These are phyloP conservation scores for Orussus abietinus DNA, from an alignment of 1,140 invertebrate genomes.

Conservation along the genomic window DNA sequence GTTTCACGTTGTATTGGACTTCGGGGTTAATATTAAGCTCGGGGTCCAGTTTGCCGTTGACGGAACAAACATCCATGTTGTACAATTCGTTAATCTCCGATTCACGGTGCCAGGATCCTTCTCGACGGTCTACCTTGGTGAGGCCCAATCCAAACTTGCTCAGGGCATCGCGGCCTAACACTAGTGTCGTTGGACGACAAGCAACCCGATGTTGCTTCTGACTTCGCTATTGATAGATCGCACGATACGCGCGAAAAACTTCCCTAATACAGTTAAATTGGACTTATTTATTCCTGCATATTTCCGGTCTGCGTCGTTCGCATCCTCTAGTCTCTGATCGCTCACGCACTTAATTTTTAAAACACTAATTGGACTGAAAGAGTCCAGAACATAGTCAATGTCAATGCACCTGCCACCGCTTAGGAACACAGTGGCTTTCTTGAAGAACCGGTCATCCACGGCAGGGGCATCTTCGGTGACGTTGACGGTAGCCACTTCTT, in stretches of 20 bases:
- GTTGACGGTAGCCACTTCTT: neutral
- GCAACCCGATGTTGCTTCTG: neutral
- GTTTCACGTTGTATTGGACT: neutral
- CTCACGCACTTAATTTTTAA: no score
- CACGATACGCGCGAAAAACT: no score
- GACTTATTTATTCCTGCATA: slow-evolving; percentile 7
- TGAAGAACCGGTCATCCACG: slow-evolving; percentile 12
- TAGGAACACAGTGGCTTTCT: no score
- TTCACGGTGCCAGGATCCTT: no score
- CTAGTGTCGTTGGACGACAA: neutral
- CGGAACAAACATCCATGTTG: no score
- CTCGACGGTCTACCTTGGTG: neutral
- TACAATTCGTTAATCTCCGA: no score
- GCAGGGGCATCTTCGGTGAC: neutral
- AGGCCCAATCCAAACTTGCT: neutral
- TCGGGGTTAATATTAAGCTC: slow-evolving; percentile 1
- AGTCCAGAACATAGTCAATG: neutral
- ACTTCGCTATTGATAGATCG: neutral
- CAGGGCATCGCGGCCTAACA: slow-evolving; percentile 4
- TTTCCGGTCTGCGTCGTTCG: neutral
- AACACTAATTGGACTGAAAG: no score
- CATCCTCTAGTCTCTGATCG: no score
- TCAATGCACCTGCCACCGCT: no score
- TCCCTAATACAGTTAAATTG: slow-evolving; percentile 7
- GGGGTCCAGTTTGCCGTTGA: no score